These are phyloP conservation scores for Vespertilio murinus DNA, from an alignment of 2,797 vertebrate genomes.

Conservation along the genomic window DNA sequence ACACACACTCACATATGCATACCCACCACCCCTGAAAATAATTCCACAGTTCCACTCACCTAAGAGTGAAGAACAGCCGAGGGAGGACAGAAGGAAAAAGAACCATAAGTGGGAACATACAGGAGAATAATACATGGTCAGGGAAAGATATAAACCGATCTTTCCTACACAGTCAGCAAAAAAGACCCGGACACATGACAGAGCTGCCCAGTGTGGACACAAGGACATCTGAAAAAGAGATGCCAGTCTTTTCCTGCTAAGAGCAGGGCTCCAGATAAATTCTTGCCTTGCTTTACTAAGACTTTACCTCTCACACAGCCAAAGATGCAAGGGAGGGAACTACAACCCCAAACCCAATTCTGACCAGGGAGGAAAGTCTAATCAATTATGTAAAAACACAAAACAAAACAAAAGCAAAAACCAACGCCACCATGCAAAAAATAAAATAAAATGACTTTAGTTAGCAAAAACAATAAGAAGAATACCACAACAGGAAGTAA, in stretches of 20 bases:
- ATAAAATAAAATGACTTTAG: background rate
- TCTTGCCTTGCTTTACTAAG: background rate
- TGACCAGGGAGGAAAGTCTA: conserved; percentile 29
- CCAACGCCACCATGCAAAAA: no score
- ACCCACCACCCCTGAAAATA: background rate
- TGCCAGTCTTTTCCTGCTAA: background rate
- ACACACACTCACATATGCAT: no score
- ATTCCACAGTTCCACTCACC: background rate
- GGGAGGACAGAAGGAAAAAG: background rate
- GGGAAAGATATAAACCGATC: background rate
- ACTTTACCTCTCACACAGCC: background rate
- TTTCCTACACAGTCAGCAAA: background rate
- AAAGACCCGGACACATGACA: background rate
- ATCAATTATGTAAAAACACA: background rate
- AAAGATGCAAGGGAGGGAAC: background rate
- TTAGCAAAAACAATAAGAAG: conserved; percentile 31
- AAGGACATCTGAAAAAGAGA: background rate
- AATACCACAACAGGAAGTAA: background rate
- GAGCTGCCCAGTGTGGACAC: background rate
- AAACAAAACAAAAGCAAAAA: no score
- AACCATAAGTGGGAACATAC: background rate
- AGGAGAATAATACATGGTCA: background rate
- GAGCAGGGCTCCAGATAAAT: background rate
- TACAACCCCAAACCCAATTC: background rate
- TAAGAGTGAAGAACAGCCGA: background rate